Percentiles rank a stretch among this genome's conserved stretches.
These are phyloP conservation scores for Periophthalmodon schlosseri DNA, from an alignment of 2,113 vertebrate genomes.

Conservation along the genomic window DNA sequence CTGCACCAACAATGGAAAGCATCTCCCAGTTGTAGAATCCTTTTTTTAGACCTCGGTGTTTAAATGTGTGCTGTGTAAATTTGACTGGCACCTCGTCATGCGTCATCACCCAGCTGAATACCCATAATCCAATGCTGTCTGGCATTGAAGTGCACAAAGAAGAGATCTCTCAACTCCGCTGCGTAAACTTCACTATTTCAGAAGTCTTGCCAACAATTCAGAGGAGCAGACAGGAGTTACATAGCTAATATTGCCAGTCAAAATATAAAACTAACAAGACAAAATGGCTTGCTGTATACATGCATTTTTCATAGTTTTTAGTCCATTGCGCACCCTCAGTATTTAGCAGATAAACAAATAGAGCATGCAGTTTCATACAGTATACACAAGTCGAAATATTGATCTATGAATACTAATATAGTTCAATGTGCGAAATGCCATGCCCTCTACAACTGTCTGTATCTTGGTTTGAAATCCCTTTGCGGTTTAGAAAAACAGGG, in stretches of 20 bases:
- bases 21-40: background rate
- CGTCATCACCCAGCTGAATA: conserved; percentile 5
- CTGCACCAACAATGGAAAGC: background rate
- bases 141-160: background rate
- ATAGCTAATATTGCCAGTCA: background rate
- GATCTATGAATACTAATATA: background rate
- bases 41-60: background rate
- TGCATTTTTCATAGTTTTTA: background rate
- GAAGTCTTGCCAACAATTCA: background rate
- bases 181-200: background rate
- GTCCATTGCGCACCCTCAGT: background rate
- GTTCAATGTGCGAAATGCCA: background rate
- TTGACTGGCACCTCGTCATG: background rate
- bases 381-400: background rate
- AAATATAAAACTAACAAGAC: background rate
- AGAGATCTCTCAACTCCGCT: background rate
- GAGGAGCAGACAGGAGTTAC: background rate
- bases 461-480: background rate
- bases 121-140: background rate
- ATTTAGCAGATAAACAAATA: background rate
- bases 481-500: background rate
- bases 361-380: background rate
- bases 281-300: background rate
- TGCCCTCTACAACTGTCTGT: background rate
- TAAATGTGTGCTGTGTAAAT: background rate